Conservation (phyloP, 2,888 invertebrate genomes). For the Fissipunctia ypsillon region DNA sequence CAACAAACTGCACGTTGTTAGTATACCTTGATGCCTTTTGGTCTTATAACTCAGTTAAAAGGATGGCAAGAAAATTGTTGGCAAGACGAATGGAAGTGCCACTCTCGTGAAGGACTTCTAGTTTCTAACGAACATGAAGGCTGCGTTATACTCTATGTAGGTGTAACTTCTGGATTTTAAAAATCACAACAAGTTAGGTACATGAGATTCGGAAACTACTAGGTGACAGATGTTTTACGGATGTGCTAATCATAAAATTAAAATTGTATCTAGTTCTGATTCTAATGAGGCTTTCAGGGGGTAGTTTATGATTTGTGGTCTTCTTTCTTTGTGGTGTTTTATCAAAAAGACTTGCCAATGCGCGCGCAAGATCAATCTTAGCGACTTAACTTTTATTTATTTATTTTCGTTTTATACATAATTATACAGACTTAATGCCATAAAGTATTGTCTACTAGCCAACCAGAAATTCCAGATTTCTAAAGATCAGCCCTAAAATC, state of each 20-base stretch:
- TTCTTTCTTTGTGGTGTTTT: not conserved
- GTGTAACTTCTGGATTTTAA: not conserved
- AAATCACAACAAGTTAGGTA: not conserved
- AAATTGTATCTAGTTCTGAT: not conserved
- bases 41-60: not conserved
- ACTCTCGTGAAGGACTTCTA: not conserved
- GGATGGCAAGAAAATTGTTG: not conserved
- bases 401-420: not conserved
- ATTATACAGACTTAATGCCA: no score
- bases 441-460: no score
- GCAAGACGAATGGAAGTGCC: not conserved
- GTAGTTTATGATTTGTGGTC: not conserved
- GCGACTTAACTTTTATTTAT: not conserved
- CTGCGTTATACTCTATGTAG: not conserved
- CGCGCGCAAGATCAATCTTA: not conserved
- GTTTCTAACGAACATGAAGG: not conserved
- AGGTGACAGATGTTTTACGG: not conserved
- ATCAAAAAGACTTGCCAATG: not conserved
- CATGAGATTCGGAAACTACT: not conserved
- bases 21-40: conserved; percentile 66
- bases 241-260: not conserved
- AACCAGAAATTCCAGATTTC: not conserved
- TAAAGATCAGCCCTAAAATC: not conserved
- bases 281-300: not conserved
- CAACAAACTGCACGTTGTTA: conserved; percentile 93